Percentiles rank a stretch among this genome's conserved stretches.
These are phyloP conservation scores for Sitodiplosis mosellana DNA, from an alignment of 1,140 invertebrate genomes.

Conservation along the genomic window DNA sequence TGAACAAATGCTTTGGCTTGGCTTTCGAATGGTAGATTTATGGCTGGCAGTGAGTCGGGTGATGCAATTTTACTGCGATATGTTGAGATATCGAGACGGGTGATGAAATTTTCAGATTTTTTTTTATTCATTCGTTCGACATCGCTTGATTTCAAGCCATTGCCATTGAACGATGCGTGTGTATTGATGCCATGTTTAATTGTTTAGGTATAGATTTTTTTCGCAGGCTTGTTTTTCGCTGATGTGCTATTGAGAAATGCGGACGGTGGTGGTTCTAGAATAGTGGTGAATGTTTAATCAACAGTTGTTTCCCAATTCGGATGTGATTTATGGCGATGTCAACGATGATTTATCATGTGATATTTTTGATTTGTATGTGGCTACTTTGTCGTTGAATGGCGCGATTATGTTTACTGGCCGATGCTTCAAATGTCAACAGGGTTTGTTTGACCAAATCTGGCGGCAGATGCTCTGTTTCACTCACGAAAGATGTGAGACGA, in stretches of 20 bases:
- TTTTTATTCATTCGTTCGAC: too few relatives aligned
- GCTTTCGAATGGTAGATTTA: too few relatives aligned
- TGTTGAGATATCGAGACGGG: too few relatives aligned
- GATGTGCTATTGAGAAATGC: background rate
- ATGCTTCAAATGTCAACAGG: conserved; percentile 61
- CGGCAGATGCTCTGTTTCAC: conserved; percentile 62
- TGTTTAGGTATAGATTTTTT: background rate
- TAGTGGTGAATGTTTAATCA: conserved; percentile 3
- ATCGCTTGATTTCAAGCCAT: too few relatives aligned
- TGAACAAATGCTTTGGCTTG: background rate
- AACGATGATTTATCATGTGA: conserved; percentile 26
- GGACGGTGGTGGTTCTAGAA: conserved; percentile 10
- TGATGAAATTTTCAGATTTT: too few relatives aligned
- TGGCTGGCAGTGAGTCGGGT: too few relatives aligned
- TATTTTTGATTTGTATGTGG: conserved; percentile 42
- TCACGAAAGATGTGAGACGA: conserved; percentile 43
- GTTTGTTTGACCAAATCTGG: conserved; percentile 71
- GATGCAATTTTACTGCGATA: too few relatives aligned
- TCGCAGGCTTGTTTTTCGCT: background rate
- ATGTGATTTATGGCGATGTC: conserved; percentile 7
- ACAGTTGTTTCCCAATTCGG: conserved; percentile 25
- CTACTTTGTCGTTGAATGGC: conserved; percentile 33
- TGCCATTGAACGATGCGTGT: background rate
- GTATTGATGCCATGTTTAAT: background rate
- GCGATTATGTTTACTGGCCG: conserved; percentile 32